Percentiles rank a stretch among this genome's conserved stretches.
phyloP scores from a whole-genome alignment of 2,888 invertebrate genomes.

The Cybosia mesomella region DNA sequence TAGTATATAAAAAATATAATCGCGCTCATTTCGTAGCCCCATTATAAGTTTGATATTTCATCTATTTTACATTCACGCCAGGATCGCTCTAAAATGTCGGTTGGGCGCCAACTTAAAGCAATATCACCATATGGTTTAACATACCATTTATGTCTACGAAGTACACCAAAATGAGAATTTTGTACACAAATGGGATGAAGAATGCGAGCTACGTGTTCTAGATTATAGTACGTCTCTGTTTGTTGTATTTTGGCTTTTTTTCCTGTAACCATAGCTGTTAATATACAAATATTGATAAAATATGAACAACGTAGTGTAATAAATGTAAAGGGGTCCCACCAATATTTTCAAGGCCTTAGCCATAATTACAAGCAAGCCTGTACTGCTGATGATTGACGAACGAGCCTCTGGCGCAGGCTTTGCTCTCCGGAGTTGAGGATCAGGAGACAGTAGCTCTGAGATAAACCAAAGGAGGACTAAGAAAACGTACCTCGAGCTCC shows the following conservation, averaged over 20 bases:
- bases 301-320: no score
- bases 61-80: slow-evolving; percentile 71
- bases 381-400: no score
- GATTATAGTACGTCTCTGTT: neutral
- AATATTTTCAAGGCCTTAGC: neutral
- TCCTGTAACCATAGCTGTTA: neutral
- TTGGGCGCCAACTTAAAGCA: slow-evolving; percentile 57
- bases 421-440: no score
- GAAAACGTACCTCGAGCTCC: no score
- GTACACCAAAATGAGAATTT: slow-evolving; percentile 20
- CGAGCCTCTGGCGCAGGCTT: no score
- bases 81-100: slow-evolving; percentile 57
- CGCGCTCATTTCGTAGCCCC: slow-evolving; percentile 34
- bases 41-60: slow-evolving; percentile 67
- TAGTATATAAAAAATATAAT: neutral
- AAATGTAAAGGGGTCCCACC: no score
- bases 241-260: neutral
- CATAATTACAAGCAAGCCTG: no score
- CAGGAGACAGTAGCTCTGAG: no score
- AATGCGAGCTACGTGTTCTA: slow-evolving; percentile 9
- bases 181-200: slow-evolving; percentile 1
- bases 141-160: slow-evolving; percentile 30
- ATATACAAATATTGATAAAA: neutral
- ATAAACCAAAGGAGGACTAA: no score
- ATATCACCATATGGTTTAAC: slow-evolving; percentile 53